Percentiles rank a stretch among this genome's conserved stretches.
These are phyloP conservation scores for Muntiacus reevesi DNA, from an alignment of 2,113 vertebrate species.

Conservation along the genomic window DNA sequence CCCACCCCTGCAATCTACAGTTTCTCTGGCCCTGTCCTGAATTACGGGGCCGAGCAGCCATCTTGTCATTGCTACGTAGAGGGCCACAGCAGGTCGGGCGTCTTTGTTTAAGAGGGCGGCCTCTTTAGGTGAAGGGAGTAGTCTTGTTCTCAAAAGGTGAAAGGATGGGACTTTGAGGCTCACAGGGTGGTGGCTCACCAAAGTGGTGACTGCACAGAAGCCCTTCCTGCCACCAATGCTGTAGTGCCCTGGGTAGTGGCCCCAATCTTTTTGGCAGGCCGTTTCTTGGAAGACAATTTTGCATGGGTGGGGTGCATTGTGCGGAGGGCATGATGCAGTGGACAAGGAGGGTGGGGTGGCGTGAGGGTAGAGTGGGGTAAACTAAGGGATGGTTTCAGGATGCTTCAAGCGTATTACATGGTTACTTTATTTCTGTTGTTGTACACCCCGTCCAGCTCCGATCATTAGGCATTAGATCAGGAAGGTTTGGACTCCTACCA, in stretches of 20 bases:
- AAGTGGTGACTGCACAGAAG: background rate
- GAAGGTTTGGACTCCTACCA: background rate
- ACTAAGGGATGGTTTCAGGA: background rate
- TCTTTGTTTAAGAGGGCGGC: too few relatives aligned
- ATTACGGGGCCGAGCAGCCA: rapidly evolving
- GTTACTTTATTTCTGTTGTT: background rate
- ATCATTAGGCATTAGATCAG: background rate
- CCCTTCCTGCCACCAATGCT: too few relatives aligned
- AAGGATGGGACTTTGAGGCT: background rate
- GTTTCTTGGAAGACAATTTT: background rate
- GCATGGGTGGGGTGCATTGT: background rate
- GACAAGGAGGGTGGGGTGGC: background rate
- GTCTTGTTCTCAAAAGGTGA: background rate
- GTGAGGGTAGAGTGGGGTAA: background rate
- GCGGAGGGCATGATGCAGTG: rapidly evolving
- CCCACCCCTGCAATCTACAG: rapidly evolving
- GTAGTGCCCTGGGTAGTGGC: too few relatives aligned
- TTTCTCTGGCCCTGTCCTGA: too few relatives aligned
- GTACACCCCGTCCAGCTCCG: background rate
- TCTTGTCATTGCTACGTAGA: rapidly evolving
- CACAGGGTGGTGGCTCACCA: too few relatives aligned
- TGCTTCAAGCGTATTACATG: background rate
- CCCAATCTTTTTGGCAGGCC: background rate
- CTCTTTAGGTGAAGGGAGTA: too few relatives aligned
- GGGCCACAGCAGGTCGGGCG: too few relatives aligned